Evolutionary conservation across 53 echinoderm and acorn worm genomes (phyloP).

Genomic region (Glandiceps talaboti): DNA sequence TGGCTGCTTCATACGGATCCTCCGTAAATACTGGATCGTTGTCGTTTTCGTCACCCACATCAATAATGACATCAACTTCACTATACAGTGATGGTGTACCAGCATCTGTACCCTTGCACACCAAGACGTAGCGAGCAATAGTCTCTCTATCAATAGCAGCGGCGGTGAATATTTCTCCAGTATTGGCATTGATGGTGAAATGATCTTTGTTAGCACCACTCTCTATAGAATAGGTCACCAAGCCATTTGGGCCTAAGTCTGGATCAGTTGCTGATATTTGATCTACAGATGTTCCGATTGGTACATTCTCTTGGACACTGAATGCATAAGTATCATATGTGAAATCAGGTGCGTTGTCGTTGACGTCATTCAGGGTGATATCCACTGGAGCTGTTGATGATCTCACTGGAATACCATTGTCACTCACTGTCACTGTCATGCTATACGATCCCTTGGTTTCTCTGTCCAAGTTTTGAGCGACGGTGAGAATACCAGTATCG

Average conservation of each 20-base stretch:
- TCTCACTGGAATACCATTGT: slow-evolving; percentile 42
- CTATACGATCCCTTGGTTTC: slow-evolving; percentile 28
- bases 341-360: slow-evolving; percentile 63
- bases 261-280: slow-evolving; percentile 62
- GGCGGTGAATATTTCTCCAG: slow-evolving; percentile 56
- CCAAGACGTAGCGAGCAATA: slow-evolving; percentile 23
- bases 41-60: slow-evolving; percentile 67
- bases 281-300: slow-evolving; percentile 42
- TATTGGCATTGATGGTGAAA: slow-evolving; percentile 46
- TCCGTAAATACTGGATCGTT: slow-evolving; percentile 71
- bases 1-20: slow-evolving; percentile 44
- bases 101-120: slow-evolving; percentile 59
- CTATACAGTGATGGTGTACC: slow-evolving; percentile 65
- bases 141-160: slow-evolving; percentile 46
- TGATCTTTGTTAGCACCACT: slow-evolving; percentile 22
- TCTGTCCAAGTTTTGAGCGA: slow-evolving; percentile 38
- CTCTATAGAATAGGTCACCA: slow-evolving; percentile 38
- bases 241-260: slow-evolving; percentile 42
- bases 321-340: slow-evolving; percentile 53
- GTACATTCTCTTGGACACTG: slow-evolving; percentile 49
- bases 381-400: slow-evolving; percentile 33
- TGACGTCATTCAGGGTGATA: slow-evolving; percentile 61
- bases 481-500: slow-evolving; percentile 46
- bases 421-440: slow-evolving; percentile 49
- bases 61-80: slow-evolving; percentile 40